Percentiles rank a stretch among this genome's conserved stretches.
Evolutionary conservation across 2,113 vertebrate genomes (phyloP).

Genomic region (Numida meleagris): DNA sequence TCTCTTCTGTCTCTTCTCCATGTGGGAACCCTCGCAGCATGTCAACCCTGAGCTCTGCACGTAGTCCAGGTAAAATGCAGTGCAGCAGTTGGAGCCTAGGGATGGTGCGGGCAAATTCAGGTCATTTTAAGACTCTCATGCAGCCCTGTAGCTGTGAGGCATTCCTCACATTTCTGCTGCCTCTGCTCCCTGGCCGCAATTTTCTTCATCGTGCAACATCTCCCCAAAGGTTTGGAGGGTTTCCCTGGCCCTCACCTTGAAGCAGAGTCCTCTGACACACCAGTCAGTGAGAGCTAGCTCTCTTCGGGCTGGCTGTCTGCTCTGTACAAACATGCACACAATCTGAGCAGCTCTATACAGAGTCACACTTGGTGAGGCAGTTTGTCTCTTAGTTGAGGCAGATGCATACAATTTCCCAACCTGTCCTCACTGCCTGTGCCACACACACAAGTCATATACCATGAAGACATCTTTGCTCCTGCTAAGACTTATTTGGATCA

Average conservation of each 20-base stretch:
- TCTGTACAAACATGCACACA: background rate
- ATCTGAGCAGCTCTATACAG: background rate
- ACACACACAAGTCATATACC: background rate
- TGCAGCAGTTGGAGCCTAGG: background rate
- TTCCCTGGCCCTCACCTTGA: background rate
- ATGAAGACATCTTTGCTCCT: background rate
- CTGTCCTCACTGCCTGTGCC: background rate
- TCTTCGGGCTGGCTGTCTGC: background rate
- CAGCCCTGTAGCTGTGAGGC: accelerated
- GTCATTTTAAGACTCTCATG: background rate
- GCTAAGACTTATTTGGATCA: background rate
- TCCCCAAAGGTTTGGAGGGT: background rate
- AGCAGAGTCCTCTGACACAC: background rate
- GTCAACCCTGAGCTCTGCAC: background rate
- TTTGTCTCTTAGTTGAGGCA: background rate
- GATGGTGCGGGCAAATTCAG: background rate
- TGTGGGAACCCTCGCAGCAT: background rate
- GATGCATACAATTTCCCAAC: background rate
- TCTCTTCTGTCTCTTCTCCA: background rate
- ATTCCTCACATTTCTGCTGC: background rate
- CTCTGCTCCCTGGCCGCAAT: background rate
- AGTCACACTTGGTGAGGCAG: background rate
- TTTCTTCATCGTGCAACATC: background rate
- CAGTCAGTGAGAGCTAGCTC: background rate
- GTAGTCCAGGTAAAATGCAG: background rate